Evolutionary conservation across 2,797 vertebrate genomes (phyloP), one percentile per base, ranked within the genome.

Genomic region (Menidia menidia): DNA sequence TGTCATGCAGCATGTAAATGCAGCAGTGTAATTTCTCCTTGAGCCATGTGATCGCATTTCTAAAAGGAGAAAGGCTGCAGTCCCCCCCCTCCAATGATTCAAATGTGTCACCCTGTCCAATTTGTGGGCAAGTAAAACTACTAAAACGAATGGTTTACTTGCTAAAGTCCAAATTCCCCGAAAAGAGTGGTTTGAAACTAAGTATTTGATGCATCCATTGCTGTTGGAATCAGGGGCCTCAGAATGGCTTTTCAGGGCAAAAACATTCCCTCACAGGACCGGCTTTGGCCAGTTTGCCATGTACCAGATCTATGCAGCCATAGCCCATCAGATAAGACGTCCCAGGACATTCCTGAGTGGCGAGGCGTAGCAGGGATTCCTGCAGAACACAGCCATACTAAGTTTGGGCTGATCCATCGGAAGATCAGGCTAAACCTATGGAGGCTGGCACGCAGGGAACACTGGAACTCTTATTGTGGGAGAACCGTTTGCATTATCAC

Each of bases 251-350:
- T 39, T 50, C n/a, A 55, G 48, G 51, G 62, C 62, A 82, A 65
- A 72, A 54, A 80, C 32, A 25, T 71, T 78, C 68, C 74, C 82
- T 61, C 43, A 60, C 54, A 56, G 15, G 68, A 58, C 70, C 72
- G 66, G 43, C 57, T 32, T 59, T 33, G 71, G 75, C 83, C 80
- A 76, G 72, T 86, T 84, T 75, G 81, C 83, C 58, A 16, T 50
- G 69, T 31, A 65, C 59, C 50, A 68, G 14, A 30, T 13, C 41
- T 16, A 41, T 61, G 67, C 54, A 73, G 50, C 39, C 63, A 19
- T n/a, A 51, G 77, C 78, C 86, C 78, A 90, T 92, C 90, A 91
- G 90, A 92, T 92, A 90, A 87, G 68, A 75, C 68, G 79, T 84
- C 66, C 70, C 48, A 71, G 84, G 74, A 89, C 87, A 92, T 93